Percentiles rank a stretch among this genome's conserved stretches.
Conservation (phyloP, 2,797 vertebrate species). For the Myotis daubentonii region DNA sequence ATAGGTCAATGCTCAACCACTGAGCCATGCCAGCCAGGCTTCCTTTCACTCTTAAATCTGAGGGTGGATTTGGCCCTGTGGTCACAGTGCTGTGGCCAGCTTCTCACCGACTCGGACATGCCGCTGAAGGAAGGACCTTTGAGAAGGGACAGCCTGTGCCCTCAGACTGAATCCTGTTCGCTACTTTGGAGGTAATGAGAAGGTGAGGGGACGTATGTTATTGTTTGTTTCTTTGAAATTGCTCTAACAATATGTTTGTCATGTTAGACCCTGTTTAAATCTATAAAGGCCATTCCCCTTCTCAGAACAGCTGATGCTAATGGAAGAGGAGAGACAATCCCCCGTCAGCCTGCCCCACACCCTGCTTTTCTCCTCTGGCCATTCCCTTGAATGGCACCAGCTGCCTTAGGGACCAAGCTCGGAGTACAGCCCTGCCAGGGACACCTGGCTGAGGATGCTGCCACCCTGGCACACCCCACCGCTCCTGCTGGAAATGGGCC, state of each 20-base stretch:
- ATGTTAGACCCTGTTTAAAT: neutral
- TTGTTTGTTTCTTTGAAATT: constrained; percentile 27
- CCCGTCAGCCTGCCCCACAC: neutral
- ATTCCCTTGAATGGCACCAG: neutral
- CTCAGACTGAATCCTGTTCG: neutral
- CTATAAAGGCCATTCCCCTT: neutral
- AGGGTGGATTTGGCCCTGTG: neutral
- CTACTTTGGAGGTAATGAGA: neutral
- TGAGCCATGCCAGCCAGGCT: too few species aligned
- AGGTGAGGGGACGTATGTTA: neutral
- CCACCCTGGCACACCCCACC: neutral
- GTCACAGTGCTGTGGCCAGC: too few species aligned
- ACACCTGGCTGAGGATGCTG: neutral
- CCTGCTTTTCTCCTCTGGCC: neutral
- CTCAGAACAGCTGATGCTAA: neutral
- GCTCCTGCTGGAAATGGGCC: neutral
- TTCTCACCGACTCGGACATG: neutral
- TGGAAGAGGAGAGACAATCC: neutral
- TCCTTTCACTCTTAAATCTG: too few species aligned
- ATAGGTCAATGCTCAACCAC: too few species aligned
- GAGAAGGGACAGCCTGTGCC: neutral
- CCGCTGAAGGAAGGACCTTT: neutral
- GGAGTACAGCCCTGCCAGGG: fast-evolving
- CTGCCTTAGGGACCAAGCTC: neutral
- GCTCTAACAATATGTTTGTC: neutral